Conservation (phyloP, 2,888 invertebrate species). For the Drosophila leonis region DNA sequence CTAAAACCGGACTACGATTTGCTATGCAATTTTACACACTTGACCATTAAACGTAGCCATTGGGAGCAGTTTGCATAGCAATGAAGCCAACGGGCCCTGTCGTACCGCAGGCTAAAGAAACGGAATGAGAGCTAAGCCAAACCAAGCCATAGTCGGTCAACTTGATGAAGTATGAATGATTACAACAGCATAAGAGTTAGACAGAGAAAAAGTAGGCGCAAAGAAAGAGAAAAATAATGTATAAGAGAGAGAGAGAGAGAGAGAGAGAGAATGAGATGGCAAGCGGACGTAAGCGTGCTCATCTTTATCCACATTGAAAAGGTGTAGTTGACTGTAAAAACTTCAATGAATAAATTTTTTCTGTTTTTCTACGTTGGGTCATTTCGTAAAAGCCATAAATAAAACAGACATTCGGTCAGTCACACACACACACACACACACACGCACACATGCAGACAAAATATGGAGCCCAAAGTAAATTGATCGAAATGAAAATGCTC, state of each 20-base stretch:
- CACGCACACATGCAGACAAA: constrained; percentile 26
- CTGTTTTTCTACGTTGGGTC: constrained; percentile 39
- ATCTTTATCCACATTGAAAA: constrained; percentile 71
- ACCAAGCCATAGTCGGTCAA: constrained; percentile 60
- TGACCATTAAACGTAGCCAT: constrained; percentile 83
- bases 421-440: constrained; percentile 34
- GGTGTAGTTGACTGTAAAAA: constrained; percentile 83
- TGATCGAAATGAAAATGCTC: constrained; percentile 74
- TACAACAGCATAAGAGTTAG: constrained; percentile 52
- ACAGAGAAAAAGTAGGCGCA: constrained; percentile 8
- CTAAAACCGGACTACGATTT: constrained; percentile 65
- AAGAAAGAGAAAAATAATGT: too few relatives aligned
- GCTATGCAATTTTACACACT: constrained; percentile 82
- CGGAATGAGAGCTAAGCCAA: constrained; percentile 43
- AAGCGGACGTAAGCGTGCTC: constrained; percentile 37
- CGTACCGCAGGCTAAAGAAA: constrained; percentile 34
- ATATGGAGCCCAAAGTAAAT: constrained; percentile 59
- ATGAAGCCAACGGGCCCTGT: constrained; percentile 62
- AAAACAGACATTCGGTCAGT: constrained; percentile 55
- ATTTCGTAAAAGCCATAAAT: constrained; percentile 72
- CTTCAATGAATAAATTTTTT: constrained; percentile 82
- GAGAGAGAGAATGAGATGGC: not conserved
- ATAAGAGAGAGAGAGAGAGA: not conserved
- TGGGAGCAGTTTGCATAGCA: constrained; percentile 82
- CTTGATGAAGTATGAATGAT: constrained; percentile 82